Base-by-base conservation (phyloP, 2,888 invertebrate species). In the Eucera pruinosa region DNA sequence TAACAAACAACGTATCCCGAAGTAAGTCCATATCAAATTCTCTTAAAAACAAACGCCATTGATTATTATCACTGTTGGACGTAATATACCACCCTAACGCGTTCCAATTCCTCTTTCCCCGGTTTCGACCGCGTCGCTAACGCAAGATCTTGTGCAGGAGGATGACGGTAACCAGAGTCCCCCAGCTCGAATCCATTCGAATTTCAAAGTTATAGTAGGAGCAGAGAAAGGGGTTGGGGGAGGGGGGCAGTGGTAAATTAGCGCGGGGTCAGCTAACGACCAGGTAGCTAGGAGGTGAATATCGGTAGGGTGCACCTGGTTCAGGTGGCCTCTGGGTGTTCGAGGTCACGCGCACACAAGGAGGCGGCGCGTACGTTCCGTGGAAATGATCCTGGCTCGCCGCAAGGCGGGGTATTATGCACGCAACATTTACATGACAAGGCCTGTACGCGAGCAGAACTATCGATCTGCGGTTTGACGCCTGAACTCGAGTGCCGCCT, bases 401-500 rank as follows among this genome's bases (percentile, higher is more conserved):
- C 86, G 78, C 84, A 84, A 84, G 82, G 81, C 85, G 74, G 62
- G 74, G 80, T 86, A 89, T 88, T 87, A 86, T 86, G 86, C 89
- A 88, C 87, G 89, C 85, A 88, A 88, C 88, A 91, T 91, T 91
- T 89, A 88, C 90, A 90, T 89, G 90, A 91, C 90, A 89, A 89
- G 89, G 73, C 67, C 73, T 65, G 76, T 65, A 71, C 84, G 83
- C 83, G 84, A 83, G 83, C 86, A 83, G 86, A 89, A 88, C 90
- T 91, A 92, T 92, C 90, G 92, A 92, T 92, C 89, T 90, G 91
- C 80, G 91, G 92, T 91, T 91, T 91, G 90, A 91, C 89, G 90
- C 89, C 89, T 86, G 88, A 87, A 89, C 88, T 88, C 85, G 87
- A 88, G 86, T 88, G 87, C 89, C 86, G 89, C 87, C 89, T 86